Percentiles rank a stretch among this genome's conserved stretches.
Conservation (phyloP, 1,140 invertebrate species). For the Pygmarrhopalites habei region DNA sequence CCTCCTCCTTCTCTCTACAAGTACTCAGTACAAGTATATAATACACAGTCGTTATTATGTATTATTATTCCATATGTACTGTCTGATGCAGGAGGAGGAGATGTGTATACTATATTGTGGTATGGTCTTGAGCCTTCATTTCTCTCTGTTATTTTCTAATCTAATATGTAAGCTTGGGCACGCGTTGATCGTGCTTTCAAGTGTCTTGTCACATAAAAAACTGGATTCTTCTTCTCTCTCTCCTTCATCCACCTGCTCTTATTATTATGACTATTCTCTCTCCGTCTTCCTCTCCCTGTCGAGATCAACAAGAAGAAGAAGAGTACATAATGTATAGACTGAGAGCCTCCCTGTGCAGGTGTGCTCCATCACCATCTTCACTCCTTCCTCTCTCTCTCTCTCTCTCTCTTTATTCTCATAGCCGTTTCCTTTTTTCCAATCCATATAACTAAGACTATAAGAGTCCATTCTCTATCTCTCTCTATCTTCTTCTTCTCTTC, state of each 20-base stretch:
- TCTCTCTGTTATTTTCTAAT: neutral
- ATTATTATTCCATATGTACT: constrained; percentile 9
- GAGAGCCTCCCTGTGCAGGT: too few species aligned
- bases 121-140: neutral
- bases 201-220: constrained; percentile 20
- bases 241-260: constrained; percentile 11
- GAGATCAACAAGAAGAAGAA: too few species aligned
- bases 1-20: neutral
- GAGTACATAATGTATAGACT: too few species aligned
- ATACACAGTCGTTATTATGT: neutral
- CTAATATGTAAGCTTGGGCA: constrained; percentile 7
- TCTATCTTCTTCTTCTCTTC: too few species aligned
- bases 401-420: neutral
- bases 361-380: too few species aligned
- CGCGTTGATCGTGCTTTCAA: constrained; percentile 8
- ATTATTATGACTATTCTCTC: constrained; percentile 12
- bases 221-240: constrained; percentile 7
- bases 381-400: too few species aligned
- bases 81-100: neutral
- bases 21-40: neutral
- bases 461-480: too few species aligned
- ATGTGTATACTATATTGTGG: neutral
- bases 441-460: too few species aligned
- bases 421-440: neutral
- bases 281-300: constrained; percentile 1